Evolutionary conservation across 2,888 invertebrate species (phyloP).

Genomic region (Cordylochernes scorpioides): DNA sequence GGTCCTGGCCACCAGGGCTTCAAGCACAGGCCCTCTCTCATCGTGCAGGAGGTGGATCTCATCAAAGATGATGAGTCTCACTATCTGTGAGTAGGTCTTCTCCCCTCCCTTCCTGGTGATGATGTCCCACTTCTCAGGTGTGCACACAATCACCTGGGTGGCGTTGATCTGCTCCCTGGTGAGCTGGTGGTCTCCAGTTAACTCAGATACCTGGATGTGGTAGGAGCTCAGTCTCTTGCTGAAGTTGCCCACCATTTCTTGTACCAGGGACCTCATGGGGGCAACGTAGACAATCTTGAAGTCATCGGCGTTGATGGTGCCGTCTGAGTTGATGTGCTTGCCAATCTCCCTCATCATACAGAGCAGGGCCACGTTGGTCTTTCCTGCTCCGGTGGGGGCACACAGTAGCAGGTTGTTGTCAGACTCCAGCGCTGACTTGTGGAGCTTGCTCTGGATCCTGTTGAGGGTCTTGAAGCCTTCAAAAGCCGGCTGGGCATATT

Average conservation of each 20-base stretch:
- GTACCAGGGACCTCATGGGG: constrained; percentile 93
- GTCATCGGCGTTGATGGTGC: constrained; percentile 78
- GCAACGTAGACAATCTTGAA: constrained; percentile 98
- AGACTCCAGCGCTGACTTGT: constrained; percentile 57
- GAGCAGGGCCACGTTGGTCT: constrained; percentile 90
- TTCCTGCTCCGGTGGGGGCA: constrained; percentile 93
- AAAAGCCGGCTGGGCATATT: constrained; percentile 91
- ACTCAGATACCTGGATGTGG: constrained; percentile 75
- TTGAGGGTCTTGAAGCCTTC: constrained; percentile 86
- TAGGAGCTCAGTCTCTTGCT: constrained; percentile 56
- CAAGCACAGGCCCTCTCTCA: constrained; percentile 86
- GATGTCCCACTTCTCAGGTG: constrained; percentile 98
- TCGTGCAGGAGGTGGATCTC: constrained; percentile 96
- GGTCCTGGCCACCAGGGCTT: constrained; percentile 59
- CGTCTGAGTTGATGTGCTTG: constrained; percentile 86
- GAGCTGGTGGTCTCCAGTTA: constrained; percentile 93
- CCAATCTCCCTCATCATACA: constrained; percentile 89
- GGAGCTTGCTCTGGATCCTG: constrained; percentile 73
- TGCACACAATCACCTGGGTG: constrained; percentile 89
- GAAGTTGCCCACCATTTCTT: constrained; percentile 96
- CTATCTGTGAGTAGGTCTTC: constrained; percentile 81
- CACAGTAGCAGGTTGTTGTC: constrained; percentile 91
- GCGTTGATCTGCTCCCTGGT: constrained; percentile 87
- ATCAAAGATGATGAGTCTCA: constrained; percentile 83
- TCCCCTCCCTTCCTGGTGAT: constrained; percentile 94